Conservation (phyloP, 2,888 invertebrate species). For the Galerucella calmariensis region DNA sequence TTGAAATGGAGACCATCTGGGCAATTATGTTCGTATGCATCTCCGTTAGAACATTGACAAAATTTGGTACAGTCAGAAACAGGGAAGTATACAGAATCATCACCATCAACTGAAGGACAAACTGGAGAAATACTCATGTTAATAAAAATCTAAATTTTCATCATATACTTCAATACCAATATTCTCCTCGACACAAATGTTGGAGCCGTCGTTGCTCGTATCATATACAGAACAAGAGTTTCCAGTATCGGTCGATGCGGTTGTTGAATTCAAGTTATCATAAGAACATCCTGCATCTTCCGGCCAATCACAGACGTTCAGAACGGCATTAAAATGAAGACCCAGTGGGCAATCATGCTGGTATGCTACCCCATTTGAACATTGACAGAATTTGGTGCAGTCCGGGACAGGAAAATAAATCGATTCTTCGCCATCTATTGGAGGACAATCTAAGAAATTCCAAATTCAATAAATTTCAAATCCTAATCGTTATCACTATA, state of each 20-base stretch:
- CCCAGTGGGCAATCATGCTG: slow-evolving; percentile 46
- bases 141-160: not conserved
- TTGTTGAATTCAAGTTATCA: not conserved
- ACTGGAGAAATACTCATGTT: not conserved
- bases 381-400: slow-evolving; percentile 46
- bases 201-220: not conserved
- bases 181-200: not conserved
- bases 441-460: slow-evolving; percentile 41
- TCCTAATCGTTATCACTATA: not conserved
- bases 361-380: slow-evolving; percentile 48
- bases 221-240: not conserved
- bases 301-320: slow-evolving; percentile 51
- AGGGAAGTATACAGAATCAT: slow-evolving; percentile 37
- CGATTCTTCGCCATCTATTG: slow-evolving; percentile 36
- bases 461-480: not conserved
- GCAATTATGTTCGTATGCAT: slow-evolving; percentile 35
- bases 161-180: not conserved
- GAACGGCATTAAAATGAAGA: slow-evolving; percentile 46
- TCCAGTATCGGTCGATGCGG: not conserved
- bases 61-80: slow-evolving; percentile 38
- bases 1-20: slow-evolving; percentile 41
- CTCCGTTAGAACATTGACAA: slow-evolving; percentile 43
- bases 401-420: slow-evolving; percentile 41
- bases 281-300: slow-evolving; percentile 44
- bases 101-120: slow-evolving; percentile 38